Conservation (phyloP, 92 coral and sea anemone species). For the Nematostella vectensis region DNA sequence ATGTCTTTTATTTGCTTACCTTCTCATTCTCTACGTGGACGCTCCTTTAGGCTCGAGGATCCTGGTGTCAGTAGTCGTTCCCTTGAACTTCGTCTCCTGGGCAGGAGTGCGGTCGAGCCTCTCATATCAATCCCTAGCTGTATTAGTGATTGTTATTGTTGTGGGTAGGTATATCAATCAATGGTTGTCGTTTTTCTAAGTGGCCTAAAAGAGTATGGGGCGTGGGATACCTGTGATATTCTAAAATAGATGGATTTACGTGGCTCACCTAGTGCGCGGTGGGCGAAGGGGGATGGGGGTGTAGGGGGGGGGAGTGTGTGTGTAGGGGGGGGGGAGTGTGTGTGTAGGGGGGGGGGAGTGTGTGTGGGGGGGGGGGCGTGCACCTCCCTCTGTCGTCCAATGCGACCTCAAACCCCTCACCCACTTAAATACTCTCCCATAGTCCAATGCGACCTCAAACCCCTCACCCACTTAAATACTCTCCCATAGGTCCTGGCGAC, state of each 20-base stretch:
- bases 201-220: not conserved
- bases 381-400: too few species aligned
- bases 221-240: not conserved
- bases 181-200: not conserved
- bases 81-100: not conserved
- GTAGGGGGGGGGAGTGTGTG: not conserved
- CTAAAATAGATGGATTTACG: not conserved
- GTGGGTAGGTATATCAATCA: not conserved
- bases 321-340: not conserved
- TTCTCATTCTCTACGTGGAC: slow-evolving; percentile 1
- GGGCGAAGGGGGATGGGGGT: not conserved
- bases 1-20: not conserved
- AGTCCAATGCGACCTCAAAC: too few species aligned
- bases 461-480: too few species aligned
- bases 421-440: too few species aligned
- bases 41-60: not conserved
- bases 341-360: not conserved
- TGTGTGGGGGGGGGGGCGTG: not conserved
- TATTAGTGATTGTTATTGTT: not conserved
- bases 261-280: not conserved
- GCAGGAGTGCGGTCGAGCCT: slow-evolving; percentile 2
- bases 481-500: too few species aligned
- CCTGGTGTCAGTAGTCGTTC: not conserved
- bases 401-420: too few species aligned
- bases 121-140: not conserved